Base-by-base conservation (phyloP, 2,888 invertebrate species). In the Amblyjoppa proteus region DNA sequence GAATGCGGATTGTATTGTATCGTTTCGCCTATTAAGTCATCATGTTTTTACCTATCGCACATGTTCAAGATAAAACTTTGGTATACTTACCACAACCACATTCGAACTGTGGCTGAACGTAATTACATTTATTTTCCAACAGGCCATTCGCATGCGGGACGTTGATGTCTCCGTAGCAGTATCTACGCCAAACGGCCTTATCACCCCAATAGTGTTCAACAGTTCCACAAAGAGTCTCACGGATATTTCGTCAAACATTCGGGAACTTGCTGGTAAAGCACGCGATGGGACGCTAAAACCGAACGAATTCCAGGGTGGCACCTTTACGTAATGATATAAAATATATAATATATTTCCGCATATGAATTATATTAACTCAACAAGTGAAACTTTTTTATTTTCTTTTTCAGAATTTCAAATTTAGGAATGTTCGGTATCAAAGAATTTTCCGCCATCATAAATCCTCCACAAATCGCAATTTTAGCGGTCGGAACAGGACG, bases 381-480 rank as follows among this genome's bases (percentile, higher is more conserved):
- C 9, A 11, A 58, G 4, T 20, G 6, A 71, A 41, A 74, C 53
- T 56, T 6, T 13, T 34, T 64, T 49, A 64, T 56, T 45, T 77
- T 85, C 82, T 81, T 76, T 92, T 94, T 66, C 92, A 96, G 96
- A 64, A 96, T 96, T 81, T 96, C 96, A 0, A 96, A 96, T 93
- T 94, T 96, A 77, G 96, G 96, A 83, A 96, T 96, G 96, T 96
- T 96, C 90, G 96, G 96, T 58, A 95, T 96, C 64, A 94, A 94
- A 56, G 95, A 96, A 90, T 96, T 96, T 91, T 95, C 95, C 79
- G 96, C 96, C 3, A 96, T 96, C 73, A 96, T 96, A 88, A 96
- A 96, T 93, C 96, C 96, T 64, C 96, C 96, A 16, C 96, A 96
- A 92, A 95, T 94, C 84, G 96, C 95, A n/a, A 96, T 96, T 89